Percentiles rank a stretch among this genome's conserved stretches.
Conservation (phyloP, 2,797 vertebrate genomes). For the Rhabdomys pumilio region DNA sequence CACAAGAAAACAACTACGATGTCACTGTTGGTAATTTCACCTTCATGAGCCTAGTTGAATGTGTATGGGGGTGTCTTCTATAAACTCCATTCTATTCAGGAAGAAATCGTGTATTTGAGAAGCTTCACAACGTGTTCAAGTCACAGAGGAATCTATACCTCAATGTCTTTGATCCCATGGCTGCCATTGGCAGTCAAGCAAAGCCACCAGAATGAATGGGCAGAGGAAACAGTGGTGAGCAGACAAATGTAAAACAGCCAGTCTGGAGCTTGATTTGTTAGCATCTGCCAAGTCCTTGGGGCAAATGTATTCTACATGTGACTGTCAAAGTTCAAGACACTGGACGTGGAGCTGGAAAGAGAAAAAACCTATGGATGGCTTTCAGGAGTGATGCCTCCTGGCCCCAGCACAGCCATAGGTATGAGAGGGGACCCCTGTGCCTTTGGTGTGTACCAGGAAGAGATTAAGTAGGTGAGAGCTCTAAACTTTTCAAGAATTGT, state of each 20-base stretch:
- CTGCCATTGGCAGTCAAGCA: background rate
- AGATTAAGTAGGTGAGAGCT: background rate
- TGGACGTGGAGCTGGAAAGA: background rate
- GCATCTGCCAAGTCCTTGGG: background rate
- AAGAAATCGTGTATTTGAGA: background rate
- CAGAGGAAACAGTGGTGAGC: too few species aligned
- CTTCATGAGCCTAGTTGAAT: background rate
- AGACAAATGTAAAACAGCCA: background rate
- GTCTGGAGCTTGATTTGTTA: background rate
- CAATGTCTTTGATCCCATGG: background rate
- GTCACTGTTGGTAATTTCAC: background rate
- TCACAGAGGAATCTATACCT: constrained; percentile 5
- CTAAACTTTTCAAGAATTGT: background rate
- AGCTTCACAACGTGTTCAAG: background rate
- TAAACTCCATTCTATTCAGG: constrained; percentile 2
- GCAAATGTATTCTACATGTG: background rate
- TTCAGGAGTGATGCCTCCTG: background rate
- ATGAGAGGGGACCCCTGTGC: background rate
- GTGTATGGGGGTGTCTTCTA: background rate
- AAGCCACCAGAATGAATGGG: background rate
- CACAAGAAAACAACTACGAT: background rate
- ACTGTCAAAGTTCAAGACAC: background rate
- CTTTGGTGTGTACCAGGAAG: background rate
- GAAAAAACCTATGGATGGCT: background rate
- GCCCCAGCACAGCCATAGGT: background rate